Evolutionary conservation across 2,113 vertebrate species (phyloP).

Genomic region (Reinhardtius hippoglossoides): DNA sequence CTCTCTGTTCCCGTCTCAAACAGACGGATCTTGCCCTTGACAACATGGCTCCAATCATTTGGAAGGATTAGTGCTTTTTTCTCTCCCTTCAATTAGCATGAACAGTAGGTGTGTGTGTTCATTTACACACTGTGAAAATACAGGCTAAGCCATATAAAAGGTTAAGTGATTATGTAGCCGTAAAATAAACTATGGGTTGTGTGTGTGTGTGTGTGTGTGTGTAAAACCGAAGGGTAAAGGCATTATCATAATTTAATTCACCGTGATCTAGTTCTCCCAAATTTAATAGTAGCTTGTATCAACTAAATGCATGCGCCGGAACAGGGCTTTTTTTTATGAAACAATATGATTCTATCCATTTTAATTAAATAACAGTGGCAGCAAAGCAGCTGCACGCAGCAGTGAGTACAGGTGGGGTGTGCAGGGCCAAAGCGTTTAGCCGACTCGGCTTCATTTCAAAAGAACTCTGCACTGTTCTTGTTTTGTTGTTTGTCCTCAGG

Average conservation of each 20-base stretch:
- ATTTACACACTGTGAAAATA: slow-evolving; percentile 54
- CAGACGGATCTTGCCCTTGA: slow-evolving; percentile 69
- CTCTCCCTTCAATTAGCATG: slow-evolving; percentile 60
- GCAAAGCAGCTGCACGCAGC: slow-evolving; percentile 24
- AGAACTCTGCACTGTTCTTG: slow-evolving; percentile 17
- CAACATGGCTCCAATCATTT: slow-evolving; percentile 71
- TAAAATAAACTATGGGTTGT: slow-evolving; percentile 56
- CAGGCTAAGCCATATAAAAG: slow-evolving; percentile 62
- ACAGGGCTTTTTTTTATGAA: slow-evolving; percentile 21
- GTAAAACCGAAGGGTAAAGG: slow-evolving; percentile 45
- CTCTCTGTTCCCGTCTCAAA: slow-evolving; percentile 40
- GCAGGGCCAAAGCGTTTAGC: slow-evolving; percentile 27
- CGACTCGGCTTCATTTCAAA: slow-evolving; percentile 26
- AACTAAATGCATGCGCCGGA: slow-evolving; percentile 32
- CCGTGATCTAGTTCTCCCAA: slow-evolving; percentile 10
- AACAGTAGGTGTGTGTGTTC: slow-evolving; percentile 46
- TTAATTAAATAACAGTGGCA: slow-evolving; percentile 53
- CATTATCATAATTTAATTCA: slow-evolving; percentile 73
- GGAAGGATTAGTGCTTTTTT: slow-evolving; percentile 60
- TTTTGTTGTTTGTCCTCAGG: slow-evolving; percentile 27
- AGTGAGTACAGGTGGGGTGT: slow-evolving; percentile 30
- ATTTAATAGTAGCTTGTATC: slow-evolving; percentile 62
- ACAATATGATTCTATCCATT: slow-evolving; percentile 46
- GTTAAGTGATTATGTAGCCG: slow-evolving; percentile 69
- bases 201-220: slow-evolving; percentile 16